Evolutionary conservation across 2,113 vertebrate genomes (phyloP), one percentile per base, ranked within the genome.

Genomic region (Hemiprocne comata): DNA sequence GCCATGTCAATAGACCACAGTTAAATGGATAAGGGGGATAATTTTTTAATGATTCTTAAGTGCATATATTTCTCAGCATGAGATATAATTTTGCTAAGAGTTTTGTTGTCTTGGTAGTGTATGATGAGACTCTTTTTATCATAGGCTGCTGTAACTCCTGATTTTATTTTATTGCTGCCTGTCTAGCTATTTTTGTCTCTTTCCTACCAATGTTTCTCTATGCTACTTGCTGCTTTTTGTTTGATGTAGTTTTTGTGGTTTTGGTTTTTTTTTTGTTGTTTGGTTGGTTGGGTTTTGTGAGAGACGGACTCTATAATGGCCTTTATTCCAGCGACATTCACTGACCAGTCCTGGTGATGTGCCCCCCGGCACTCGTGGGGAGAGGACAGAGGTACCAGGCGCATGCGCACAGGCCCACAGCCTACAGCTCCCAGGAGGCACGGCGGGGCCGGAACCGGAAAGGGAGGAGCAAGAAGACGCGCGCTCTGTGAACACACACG

Each of bases 11-110:
- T 9, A 65, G 2, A 65, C 1, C 17, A 65, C 26, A 33, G 9
- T 34, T 53, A 55, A 67, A 58, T 10, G 3, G 19, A 28, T 7
- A 13, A 75, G 11, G 3, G 6, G 1, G 1, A 34, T 61, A 0
- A 36, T 51, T 61, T 90, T 77, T 83, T 31, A 76, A 17, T 25
- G 26, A 57, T 66, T 62, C 20, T 55, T 29, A 71, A 77, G 5
- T 44, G 4, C 17, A 19, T 20, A 67, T 1, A 54, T 57, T 79
- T 76, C 50, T 72, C 6, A 53, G 13, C 4, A 53, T 28, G 21
- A 87, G 71, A 82, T 51, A 15, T 1, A 7, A 31, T 91, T 79
- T 74, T 81, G 3, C 17, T 71, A 18, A 57, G 17, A 48, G 2
- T 42, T 83, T 61, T 84, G 11, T 33, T 80, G 15, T 62, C 25